Conservation (phyloP, 2,113 vertebrate species). For the Callopanchax toddi region DNA sequence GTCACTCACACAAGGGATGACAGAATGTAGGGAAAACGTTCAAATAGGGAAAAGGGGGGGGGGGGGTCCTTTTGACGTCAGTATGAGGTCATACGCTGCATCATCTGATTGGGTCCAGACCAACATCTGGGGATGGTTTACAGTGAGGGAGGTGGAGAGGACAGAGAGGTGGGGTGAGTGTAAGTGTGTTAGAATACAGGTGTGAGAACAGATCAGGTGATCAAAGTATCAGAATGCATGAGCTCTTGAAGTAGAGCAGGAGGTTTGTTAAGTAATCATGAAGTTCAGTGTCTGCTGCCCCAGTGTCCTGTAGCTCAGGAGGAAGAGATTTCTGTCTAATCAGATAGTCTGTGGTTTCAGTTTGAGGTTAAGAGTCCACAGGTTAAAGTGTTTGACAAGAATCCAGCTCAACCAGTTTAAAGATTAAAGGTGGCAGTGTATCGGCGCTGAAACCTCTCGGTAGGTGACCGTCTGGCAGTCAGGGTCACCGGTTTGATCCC, state of each 20-base stretch:
- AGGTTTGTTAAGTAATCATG: not conserved
- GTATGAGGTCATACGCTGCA: slow-evolving; percentile 8
- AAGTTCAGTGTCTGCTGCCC: no score
- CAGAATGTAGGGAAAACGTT: slow-evolving; percentile 30
- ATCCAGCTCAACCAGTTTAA: no score
- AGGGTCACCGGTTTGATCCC: no score
- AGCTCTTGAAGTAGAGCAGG: not conserved
- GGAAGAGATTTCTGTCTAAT: not conserved
- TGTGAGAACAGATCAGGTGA: not conserved
- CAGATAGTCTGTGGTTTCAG: not conserved
- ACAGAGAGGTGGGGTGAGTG: not conserved
- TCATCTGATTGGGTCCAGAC: slow-evolving; percentile 30
- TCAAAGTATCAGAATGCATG: not conserved
- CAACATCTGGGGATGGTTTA: slow-evolving; percentile 71
- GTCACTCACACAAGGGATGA: slow-evolving; percentile 33
- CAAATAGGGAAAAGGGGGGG: no score
- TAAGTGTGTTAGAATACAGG: not conserved
- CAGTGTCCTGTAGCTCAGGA: not conserved
- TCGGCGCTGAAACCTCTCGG: no score
- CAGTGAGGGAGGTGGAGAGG: slow-evolving; percentile 40
- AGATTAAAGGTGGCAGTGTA: no score
- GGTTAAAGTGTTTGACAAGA: not conserved
- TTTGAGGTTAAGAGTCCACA: not conserved
- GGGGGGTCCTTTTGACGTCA: slow-evolving; percentile 34
- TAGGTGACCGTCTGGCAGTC: no score